Evolutionary conservation across 2,888 invertebrate genomes (phyloP), one percentile per base, ranked within the genome.

Genomic region (Athripsodes cinereus): DNA sequence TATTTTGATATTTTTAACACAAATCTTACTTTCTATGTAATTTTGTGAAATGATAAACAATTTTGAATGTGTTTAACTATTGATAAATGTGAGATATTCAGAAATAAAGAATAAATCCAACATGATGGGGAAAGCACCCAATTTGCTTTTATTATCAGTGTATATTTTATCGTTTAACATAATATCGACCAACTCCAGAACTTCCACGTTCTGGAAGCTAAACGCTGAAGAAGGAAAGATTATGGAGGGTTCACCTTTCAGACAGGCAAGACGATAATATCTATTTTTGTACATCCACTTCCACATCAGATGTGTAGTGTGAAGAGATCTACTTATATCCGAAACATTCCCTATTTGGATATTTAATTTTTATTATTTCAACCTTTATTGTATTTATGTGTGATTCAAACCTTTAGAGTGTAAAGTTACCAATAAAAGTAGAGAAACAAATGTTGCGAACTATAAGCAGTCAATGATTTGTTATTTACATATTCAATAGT

Each of bases 171-270:
- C 85, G 65, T 82, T 87, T 70, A 84, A 87, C 75, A 82, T 87
- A 68, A 80, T 87, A 67, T 72, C 73, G 58, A 89, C 86, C 64
- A 92, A 91, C 75, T 90, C 92, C 35, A 82, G 89, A 66, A 89
- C 90, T 18, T 90, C 91, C 55, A 87, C 86, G 67, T 80, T 90
- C 70, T 93, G 92, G 92, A 86, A 87, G 74, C 75, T 93, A 61
- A 90, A 86, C 71, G 76, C 81, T 53, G 88, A 90, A 67, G 86
- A 85, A 69, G 88, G 87, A 55, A 85, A 86, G 74, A 87, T 90
- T 60, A 81, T 87, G 60, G 87, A 86, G 68, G 83, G 81, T 50
- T 82, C 73, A 66, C 79, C 77, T 62, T 74, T 82, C 68, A 72
- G 80, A 61, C 79, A 81, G 73, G 79, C 82, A 65, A 72, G 76